A percentile compares a stretch with the other conserved stretches of the same genome.
These are phyloP conservation scores for Sander vitreus DNA, from an alignment of 2,113 vertebrate species.

Conservation along the genomic window DNA sequence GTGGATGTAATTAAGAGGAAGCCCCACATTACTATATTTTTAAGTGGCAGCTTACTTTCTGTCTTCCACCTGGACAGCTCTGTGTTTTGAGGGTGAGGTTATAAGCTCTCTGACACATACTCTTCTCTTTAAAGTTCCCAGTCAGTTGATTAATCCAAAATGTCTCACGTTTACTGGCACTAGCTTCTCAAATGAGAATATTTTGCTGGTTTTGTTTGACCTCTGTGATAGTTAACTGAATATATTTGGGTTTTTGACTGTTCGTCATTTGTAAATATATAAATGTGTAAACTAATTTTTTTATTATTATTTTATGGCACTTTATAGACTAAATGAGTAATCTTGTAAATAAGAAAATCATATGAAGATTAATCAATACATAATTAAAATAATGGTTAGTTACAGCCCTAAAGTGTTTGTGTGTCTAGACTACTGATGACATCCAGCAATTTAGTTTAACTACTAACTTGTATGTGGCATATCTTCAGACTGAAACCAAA, in stretches of 20 bases:
- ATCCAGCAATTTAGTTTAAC: background rate
- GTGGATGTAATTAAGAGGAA: conserved; percentile 58
- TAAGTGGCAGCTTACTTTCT: conserved; percentile 18
- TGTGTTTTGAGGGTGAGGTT: conserved; percentile 25
- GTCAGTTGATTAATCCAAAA: background rate
- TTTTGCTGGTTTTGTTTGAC: background rate
- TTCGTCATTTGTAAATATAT: background rate
- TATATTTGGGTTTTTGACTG: background rate
- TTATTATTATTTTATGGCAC: background rate
- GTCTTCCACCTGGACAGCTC: background rate
- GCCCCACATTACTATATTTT: conserved; percentile 17
- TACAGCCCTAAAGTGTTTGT: background rate
- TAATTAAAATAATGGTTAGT: background rate
- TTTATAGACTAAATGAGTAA: background rate
- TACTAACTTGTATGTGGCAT: background rate
- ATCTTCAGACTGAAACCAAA: background rate
- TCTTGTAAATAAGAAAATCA: background rate
- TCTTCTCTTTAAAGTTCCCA: background rate
- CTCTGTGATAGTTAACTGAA: background rate
- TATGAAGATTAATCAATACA: background rate
- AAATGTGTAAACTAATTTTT: background rate
- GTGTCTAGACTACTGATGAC: background rate
- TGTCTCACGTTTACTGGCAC: background rate
- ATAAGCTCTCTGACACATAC: conserved; percentile 3
- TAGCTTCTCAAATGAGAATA: background rate